A percentile compares a stretch with the other conserved stretches of the same genome.
These are phyloP conservation scores for Pedicia rivosa DNA, from an alignment of 2,888 invertebrate genomes.

Conservation along the genomic window DNA sequence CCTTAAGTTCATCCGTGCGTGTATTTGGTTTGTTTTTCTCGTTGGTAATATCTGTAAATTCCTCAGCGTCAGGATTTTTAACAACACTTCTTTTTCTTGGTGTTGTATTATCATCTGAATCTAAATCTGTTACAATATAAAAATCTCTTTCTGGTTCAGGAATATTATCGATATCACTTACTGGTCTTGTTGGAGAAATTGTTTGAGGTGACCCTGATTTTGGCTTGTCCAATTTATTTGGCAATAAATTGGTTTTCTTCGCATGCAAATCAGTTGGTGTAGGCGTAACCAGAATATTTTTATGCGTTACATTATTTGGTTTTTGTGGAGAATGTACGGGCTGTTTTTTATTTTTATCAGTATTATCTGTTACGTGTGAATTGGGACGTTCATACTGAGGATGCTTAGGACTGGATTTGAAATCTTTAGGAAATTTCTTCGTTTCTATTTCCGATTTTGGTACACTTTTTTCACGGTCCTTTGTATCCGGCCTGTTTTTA, in stretches of 20 bases:
- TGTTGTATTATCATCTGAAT: slow-evolving; percentile 28
- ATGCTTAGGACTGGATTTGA: too few species aligned
- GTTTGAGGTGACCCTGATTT: slow-evolving; percentile 17
- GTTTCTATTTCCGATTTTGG: background rate
- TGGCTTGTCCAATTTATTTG: too few species aligned
- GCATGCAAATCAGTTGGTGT: too few species aligned
- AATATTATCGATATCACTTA: slow-evolving; percentile 35
- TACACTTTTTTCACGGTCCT: background rate
- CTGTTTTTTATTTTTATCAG: too few species aligned
- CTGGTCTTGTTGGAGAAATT: slow-evolving; percentile 37
- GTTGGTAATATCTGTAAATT: slow-evolving; percentile 5
- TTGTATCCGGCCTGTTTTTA: background rate
- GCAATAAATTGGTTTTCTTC: too few species aligned
- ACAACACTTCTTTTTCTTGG: background rate
- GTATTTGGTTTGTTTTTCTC: slow-evolving; percentile 12
- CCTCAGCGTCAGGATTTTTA: slow-evolving; percentile 2
- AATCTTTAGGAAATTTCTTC: background rate
- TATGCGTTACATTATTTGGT: background rate
- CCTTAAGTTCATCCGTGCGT: slow-evolving; percentile 23
- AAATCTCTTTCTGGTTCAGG: background rate
- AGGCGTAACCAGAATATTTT: too few species aligned
- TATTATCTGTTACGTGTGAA: too few species aligned
- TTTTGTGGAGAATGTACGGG: slow-evolving; percentile 11
- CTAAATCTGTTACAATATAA: slow-evolving; percentile 23
- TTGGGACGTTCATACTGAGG: too few species aligned